These are phyloP conservation scores for Eristalinus aeneus DNA, from an alignment of 2,888 invertebrate genomes.

Conservation along the genomic window DNA sequence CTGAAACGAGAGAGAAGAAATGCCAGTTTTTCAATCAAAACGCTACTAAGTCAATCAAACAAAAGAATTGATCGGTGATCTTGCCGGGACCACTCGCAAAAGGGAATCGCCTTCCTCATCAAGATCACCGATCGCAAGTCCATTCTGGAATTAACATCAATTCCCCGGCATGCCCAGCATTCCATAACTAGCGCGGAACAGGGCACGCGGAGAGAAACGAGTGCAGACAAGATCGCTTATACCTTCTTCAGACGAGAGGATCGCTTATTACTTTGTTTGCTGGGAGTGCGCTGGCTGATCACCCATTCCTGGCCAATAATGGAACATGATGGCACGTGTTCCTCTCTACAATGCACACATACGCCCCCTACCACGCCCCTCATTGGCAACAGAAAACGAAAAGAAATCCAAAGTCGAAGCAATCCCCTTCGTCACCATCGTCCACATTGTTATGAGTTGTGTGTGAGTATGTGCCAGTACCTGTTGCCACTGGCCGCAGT, in stretches of 20 bases:
- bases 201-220: neutral
- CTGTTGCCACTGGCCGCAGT: conserved; percentile 41
- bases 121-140: neutral
- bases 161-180: conserved; percentile 31
- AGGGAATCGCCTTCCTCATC: neutral
- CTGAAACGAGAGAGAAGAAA: conserved; percentile 73
- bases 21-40: neutral
- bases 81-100: neutral
- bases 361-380: conserved; percentile 56
- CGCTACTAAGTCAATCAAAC: neutral
- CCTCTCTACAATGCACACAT: conserved; percentile 43
- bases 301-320: conserved; percentile 64
- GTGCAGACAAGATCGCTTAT: conserved; percentile 43
- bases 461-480: conserved; percentile 23
- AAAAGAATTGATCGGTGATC: neutral
- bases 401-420: neutral
- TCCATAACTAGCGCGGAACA: conserved; percentile 4
- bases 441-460: conserved; percentile 50
- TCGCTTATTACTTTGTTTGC: conserved; percentile 8
- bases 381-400: conserved; percentile 21
- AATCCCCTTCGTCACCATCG: conserved; percentile 8
- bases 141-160: conserved; percentile 20
- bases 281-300: conserved; percentile 6
- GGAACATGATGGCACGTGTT: conserved; percentile 69
- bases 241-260: conserved; percentile 12